Percentiles rank a stretch among this genome's conserved stretches.
phyloP scores from a whole-genome alignment of 2,113 vertebrate genomes.

The Brevimyrus niger region DNA sequence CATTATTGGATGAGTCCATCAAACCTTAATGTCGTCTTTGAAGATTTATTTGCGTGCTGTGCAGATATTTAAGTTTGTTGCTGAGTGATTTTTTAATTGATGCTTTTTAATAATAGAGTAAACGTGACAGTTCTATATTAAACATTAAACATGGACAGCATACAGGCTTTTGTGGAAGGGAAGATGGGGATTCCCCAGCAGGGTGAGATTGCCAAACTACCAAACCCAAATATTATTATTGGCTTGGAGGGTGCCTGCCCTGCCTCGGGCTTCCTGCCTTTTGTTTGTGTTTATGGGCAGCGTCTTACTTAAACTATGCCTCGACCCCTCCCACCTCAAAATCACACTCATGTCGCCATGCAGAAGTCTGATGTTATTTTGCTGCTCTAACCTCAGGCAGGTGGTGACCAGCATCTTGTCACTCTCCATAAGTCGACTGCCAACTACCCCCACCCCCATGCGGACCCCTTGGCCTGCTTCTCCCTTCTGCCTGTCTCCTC shows the following conservation, averaged over 20 bases:
- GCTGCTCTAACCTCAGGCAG: background rate
- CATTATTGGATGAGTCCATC: background rate
- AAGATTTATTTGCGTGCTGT: background rate
- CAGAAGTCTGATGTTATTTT: background rate
- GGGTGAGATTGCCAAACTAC: background rate
- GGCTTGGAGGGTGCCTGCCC: background rate
- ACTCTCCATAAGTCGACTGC: constrained; percentile 4
- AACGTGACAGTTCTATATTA: background rate
- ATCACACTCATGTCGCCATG: background rate
- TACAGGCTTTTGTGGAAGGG: background rate
- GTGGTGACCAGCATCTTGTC: constrained; percentile 2
- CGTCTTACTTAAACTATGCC: background rate
- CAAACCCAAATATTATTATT: background rate
- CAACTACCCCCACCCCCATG: background rate
- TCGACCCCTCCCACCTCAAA: background rate
- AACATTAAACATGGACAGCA: background rate
- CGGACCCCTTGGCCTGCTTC: background rate
- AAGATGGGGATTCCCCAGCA: background rate
- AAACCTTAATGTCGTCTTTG: background rate
- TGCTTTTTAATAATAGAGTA: background rate
- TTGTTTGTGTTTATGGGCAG: background rate
- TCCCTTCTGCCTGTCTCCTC: constrained; percentile 9
- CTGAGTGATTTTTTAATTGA: background rate
- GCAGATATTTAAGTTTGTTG: background rate
- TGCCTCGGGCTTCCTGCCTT: background rate